Evolutionary conservation across 2,113 vertebrate genomes (phyloP).

Genomic region (Campylorhamphus procurvoides): DNA sequence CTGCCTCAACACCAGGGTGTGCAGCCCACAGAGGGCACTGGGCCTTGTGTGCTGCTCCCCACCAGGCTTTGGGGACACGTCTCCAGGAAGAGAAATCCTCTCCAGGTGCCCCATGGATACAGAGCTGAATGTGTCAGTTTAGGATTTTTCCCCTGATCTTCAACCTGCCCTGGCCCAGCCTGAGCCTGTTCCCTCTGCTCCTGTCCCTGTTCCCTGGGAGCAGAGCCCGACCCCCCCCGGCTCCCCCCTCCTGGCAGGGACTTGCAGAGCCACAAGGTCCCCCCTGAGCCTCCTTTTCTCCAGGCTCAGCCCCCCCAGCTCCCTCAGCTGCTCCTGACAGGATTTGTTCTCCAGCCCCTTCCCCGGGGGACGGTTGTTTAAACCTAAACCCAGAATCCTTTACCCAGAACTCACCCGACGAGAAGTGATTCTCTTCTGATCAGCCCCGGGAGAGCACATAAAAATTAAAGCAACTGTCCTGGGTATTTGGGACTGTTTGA

Average conservation of each 20-base stretch:
- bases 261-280: not conserved
- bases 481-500: not conserved
- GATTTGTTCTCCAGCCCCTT: not conserved
- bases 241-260: not conserved
- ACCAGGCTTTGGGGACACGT: too few relatives aligned
- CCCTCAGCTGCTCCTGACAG: not conserved
- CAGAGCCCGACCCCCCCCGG: not conserved
- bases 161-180: not conserved
- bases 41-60: not conserved
- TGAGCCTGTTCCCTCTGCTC: not conserved
- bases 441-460: not conserved
- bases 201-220: not conserved
- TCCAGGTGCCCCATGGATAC: not conserved
- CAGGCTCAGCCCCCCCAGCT: not conserved
- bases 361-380: not conserved
- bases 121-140: not conserved
- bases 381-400: not conserved
- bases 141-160: not conserved
- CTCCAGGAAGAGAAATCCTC: not conserved
- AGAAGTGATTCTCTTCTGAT: not conserved
- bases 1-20: rapidly evolving
- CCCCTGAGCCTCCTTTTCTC: not conserved
- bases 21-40: not conserved
- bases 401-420: not conserved
- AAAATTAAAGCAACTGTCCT: not conserved